phyloP scores from a whole-genome alignment of 2,797 vertebrate genomes.

The Protonibea diacanthus region DNA sequence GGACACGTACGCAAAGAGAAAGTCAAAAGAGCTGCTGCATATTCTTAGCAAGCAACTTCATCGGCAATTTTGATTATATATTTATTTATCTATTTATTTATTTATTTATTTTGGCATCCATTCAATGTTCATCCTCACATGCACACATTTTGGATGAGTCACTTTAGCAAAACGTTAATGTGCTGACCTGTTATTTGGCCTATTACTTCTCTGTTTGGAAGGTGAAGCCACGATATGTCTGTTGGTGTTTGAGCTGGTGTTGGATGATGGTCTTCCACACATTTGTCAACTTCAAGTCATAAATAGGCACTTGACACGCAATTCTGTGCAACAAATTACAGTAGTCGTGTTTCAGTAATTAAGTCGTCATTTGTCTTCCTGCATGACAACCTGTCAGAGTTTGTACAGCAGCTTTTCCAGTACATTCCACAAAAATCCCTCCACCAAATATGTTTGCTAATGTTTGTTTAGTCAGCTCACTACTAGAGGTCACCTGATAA shows the following conservation, averaged over 20 bases:
- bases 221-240: not conserved
- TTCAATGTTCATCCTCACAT: too few species aligned
- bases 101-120: not conserved
- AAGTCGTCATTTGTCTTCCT: not conserved
- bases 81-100: not conserved
- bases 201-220: not conserved
- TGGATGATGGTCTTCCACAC: not conserved
- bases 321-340: conserved; percentile 1
- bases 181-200: not conserved
- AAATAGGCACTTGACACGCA: not conserved
- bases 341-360: conserved; percentile 5
- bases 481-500: not conserved
- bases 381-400: not conserved
- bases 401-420: not conserved
- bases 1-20: not conserved
- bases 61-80: not conserved
- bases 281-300: conserved; percentile 4
- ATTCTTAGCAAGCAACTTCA: not conserved
- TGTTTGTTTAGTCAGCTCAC: not conserved
- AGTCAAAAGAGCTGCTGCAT: conserved; percentile 1
- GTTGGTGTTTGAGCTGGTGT: too few species aligned
- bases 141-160: not conserved
- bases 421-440: not conserved
- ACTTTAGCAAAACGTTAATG: not conserved
- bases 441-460: not conserved